These are phyloP conservation scores for Lepidurus apus DNA, from an alignment of 1,140 invertebrate species.

Conservation along the genomic window DNA sequence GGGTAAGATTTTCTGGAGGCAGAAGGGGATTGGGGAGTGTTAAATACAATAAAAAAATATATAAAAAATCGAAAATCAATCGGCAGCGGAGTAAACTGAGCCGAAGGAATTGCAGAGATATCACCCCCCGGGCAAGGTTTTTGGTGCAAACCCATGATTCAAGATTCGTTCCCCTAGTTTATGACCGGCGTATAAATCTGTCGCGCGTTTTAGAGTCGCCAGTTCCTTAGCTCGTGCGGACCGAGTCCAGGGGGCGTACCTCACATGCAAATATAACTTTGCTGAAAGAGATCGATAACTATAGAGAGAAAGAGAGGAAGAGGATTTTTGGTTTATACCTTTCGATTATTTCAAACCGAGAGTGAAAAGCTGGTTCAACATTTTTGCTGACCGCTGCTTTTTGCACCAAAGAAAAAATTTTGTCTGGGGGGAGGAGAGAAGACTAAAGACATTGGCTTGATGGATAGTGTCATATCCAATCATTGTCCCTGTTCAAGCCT, in stretches of 20 bases:
- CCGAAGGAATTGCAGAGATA: constrained; percentile 4
- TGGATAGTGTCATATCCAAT: constrained; percentile 16
- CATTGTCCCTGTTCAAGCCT: neutral
- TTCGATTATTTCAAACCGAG: neutral
- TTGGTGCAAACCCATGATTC: neutral
- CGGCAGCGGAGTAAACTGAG: neutral
- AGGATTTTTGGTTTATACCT: neutral
- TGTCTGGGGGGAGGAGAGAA: neutral
- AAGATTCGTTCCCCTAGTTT: neutral
- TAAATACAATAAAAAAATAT: neutral
- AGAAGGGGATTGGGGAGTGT: neutral
- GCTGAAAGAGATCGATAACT: neutral
- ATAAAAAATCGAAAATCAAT: constrained; percentile 20
- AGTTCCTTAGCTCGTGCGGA: neutral
- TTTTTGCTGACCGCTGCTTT: neutral
- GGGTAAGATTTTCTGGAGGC: neutral
- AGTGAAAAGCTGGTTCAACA: neutral
- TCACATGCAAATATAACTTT: neutral
- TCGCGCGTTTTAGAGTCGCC: constrained; percentile 13
- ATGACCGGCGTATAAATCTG: constrained; percentile 11
- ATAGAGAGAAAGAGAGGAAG: neutral
- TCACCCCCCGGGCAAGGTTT: neutral
- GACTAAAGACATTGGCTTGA: neutral
- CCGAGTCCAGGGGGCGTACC: neutral
- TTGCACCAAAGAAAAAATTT: neutral